Evolutionary conservation across 2,113 vertebrate genomes (phyloP).

Genomic region (Caranx melampygus): DNA sequence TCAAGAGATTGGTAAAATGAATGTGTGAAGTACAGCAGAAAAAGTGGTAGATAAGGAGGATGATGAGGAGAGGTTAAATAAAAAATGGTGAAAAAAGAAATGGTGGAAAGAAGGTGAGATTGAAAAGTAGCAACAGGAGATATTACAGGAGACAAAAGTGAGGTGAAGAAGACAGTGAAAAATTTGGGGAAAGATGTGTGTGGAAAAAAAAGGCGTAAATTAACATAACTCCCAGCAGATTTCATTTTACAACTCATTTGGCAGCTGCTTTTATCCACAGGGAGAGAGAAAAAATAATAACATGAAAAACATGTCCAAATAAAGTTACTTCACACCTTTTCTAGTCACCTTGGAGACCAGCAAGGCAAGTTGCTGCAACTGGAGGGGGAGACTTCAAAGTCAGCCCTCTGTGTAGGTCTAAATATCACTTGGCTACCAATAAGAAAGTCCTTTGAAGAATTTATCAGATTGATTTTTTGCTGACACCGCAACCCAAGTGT

Average conservation of each 20-base stretch:
- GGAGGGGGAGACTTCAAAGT: slow-evolving; percentile 27
- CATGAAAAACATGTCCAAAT: background rate
- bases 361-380: slow-evolving; percentile 14
- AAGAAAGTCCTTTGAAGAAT: slow-evolving; percentile 6
- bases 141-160: background rate
- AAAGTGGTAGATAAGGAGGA: background rate
- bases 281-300: background rate
- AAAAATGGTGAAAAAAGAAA: slow-evolving; percentile 11
- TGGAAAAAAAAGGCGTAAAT: background rate
- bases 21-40: background rate
- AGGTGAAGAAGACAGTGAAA: background rate
- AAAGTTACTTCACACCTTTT: slow-evolving; percentile 12
- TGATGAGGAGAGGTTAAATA: background rate
- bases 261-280: no score
- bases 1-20: background rate
- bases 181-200: background rate
- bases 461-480: slow-evolving; percentile 16
- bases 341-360: slow-evolving; percentile 24
- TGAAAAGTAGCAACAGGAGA: background rate
- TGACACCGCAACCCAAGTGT: background rate
- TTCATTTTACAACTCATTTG: no score
- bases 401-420: background rate
- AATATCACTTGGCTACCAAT: slow-evolving; percentile 29
- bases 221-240: background rate
- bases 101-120: background rate